Conservation (phyloP, 2,113 vertebrate genomes). For the Podarcis muralis region DNA sequence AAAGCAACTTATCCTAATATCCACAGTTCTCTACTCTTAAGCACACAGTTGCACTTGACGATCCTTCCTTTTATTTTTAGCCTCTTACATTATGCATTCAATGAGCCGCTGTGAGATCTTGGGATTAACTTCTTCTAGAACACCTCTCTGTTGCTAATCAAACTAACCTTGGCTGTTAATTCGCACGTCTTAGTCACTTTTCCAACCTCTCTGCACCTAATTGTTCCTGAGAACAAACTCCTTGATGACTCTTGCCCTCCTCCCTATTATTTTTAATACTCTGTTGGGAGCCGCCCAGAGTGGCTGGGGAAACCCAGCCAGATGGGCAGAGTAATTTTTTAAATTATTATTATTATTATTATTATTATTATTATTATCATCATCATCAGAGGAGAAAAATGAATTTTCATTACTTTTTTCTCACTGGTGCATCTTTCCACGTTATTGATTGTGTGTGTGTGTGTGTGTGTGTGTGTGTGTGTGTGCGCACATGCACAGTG, state of each 20-base stretch:
- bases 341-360: too few species aligned
- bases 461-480: neutral
- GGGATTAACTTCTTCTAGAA: constrained; percentile 10
- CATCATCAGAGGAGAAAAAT: neutral
- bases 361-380: too few species aligned
- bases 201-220: neutral
- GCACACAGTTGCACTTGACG: neutral
- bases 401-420: neutral
- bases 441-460: neutral
- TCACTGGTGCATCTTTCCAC: neutral
- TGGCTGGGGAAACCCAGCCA: too few species aligned
- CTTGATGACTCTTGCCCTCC: neutral
- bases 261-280: too few species aligned
- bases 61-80: constrained; percentile 25
- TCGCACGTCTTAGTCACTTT: constrained; percentile 25
- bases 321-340: too few species aligned
- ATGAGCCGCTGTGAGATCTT: constrained; percentile 21
- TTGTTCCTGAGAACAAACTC: constrained; percentile 11
- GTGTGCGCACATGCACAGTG: neutral
- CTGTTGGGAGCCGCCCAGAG: too few species aligned
- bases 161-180: constrained; percentile 1
- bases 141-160: constrained; percentile 19
- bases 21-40: neutral
- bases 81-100: constrained; percentile 21
- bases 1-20: neutral